Conservation (phyloP, 2,113 vertebrate genomes). For the Ctenomys sociabilis region DNA sequence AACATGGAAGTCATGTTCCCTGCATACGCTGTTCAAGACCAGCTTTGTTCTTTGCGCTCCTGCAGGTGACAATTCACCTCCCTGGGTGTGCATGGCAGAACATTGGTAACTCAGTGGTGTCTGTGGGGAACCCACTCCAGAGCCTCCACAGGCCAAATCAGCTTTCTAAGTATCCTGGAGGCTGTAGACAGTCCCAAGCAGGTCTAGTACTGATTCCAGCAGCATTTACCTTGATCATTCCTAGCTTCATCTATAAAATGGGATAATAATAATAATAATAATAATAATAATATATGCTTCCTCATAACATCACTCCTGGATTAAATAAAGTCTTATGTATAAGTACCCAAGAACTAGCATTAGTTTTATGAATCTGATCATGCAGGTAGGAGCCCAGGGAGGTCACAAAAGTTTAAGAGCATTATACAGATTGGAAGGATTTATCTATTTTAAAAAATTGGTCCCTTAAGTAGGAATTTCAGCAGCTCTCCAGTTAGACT, state of each 20-base stretch:
- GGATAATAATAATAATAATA: not conserved
- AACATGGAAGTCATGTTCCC: accelerated
- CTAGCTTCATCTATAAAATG: conserved; percentile 21
- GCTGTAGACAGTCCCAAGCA: not conserved
- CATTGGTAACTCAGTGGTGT: not conserved
- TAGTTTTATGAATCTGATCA: not conserved
- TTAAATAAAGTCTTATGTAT: not conserved
- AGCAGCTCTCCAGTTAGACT: not conserved
- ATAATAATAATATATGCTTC: not conserved
- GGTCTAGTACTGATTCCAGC: not conserved
- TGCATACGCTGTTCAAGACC: not conserved
- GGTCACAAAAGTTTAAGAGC: not conserved
- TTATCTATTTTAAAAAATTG: not conserved
- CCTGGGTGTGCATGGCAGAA: accelerated
- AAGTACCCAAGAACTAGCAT: not conserved
- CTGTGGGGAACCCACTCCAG: accelerated
- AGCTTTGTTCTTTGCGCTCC: not conserved
- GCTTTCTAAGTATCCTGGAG: not conserved
- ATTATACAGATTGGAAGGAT: not conserved
- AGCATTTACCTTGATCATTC: not conserved
- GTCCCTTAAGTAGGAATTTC: not conserved
- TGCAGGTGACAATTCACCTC: not conserved
- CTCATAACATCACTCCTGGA: not conserved
- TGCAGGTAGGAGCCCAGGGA: not conserved
- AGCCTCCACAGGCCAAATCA: accelerated